phyloP scores from a whole-genome alignment of 2,113 vertebrate species.

The Etia nguti region DNA sequence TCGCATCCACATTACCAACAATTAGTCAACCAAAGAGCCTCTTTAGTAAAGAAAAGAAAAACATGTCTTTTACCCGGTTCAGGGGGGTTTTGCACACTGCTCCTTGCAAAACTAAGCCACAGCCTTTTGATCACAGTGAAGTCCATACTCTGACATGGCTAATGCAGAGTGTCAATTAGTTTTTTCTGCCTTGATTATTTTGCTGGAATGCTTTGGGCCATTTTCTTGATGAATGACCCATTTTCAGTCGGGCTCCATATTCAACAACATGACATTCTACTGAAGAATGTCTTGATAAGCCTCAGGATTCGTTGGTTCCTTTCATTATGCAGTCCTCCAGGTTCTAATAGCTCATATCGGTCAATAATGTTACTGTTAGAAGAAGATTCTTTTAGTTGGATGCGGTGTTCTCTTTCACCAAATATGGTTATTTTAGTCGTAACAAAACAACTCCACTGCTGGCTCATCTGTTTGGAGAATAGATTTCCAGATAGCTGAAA shows the following conservation, averaged over 20 bases:
- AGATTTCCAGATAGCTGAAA: background rate
- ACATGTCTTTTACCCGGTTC: background rate
- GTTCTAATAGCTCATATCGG: background rate
- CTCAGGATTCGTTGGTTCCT: background rate
- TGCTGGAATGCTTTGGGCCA: background rate
- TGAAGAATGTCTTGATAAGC: background rate
- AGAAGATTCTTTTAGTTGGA: background rate
- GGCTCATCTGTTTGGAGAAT: background rate
- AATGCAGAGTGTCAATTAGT: background rate
- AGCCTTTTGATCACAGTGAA: background rate
- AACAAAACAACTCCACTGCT: background rate
- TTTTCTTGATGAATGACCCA: background rate
- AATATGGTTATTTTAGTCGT: background rate
- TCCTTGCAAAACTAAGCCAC: background rate
- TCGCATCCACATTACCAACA: background rate
- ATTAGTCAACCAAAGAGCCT: background rate
- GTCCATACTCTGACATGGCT: background rate
- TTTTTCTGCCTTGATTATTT: background rate
- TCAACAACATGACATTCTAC: background rate
- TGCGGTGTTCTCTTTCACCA: background rate
- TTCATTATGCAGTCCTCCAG: background rate
- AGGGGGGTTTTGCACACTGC: background rate
- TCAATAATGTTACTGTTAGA: background rate
- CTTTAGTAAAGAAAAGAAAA: background rate
- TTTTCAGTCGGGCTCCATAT: background rate